Evolutionary conservation across 2,888 invertebrate genomes (phyloP), one percentile per base, ranked within the genome.

Genomic region (Blera fallax): DNA sequence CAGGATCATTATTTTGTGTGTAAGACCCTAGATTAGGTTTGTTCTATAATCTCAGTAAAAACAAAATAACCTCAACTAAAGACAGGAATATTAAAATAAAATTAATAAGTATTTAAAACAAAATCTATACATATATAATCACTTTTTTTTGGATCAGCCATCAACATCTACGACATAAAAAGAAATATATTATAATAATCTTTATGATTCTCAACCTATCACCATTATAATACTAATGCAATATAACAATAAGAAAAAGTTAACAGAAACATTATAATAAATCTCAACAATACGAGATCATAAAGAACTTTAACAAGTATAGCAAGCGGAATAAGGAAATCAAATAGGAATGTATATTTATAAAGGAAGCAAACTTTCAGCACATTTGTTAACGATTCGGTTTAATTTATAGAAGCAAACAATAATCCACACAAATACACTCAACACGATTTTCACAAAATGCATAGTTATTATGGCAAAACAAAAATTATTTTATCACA

Each of bases 181-280:
- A 24, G 4, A 24, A 24, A 24, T 3, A 24, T 3, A 24, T 24
- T 24, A 24, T 24, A 24, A 24, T 24, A 24, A 29, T 52, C 29
- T 18, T 43, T 27, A 48, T n/a, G 48, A 65, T 65, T 73, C 40
- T 73, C 37, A 79, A 65, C 8, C 56, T 65, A 72, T 58, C 48
- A 79, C 72, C 62, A 50, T 50, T 50, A 45, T 45, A 40, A 40
- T 54, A 74, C 54, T 24, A 65, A 74, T 65, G 62, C 74, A 74
- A 74, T 74, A 11, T 34, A 74, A 43, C 64, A 65, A 34, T 45
- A 56, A 54, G 34, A 40, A 56, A 29, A 3, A 8, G 11, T 50
- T 60, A 72, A 60, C 14, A 18, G 14, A 50, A 10, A 52, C 56
- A n/a, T 37, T 43, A 8, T 65, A 40, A 14, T n/a, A 52, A 40